These are phyloP conservation scores for Ranitomeya imitator DNA, from an alignment of 2,113 vertebrate genomes.

Conservation along the genomic window DNA sequence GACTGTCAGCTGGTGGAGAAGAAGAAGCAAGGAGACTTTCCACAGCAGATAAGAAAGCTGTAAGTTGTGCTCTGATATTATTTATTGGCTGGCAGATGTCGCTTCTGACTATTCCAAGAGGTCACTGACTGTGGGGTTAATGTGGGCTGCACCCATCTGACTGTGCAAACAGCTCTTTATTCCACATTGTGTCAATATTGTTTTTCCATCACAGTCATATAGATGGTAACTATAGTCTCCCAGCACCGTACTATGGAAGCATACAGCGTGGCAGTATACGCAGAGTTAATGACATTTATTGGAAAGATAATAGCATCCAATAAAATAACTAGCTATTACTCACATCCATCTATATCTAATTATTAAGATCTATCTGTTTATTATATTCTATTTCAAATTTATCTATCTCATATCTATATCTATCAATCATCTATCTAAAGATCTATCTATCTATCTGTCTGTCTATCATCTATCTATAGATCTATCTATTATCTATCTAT, in stretches of 20 bases:
- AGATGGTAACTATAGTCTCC: neutral
- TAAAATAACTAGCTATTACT: too few relatives aligned
- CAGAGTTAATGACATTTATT: too few relatives aligned
- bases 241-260: neutral
- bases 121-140: neutral
- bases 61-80: slow-evolving; percentile 12
- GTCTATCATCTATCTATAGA: too few relatives aligned
- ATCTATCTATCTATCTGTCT: too few relatives aligned
- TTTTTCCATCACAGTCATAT: slow-evolving; percentile 20
- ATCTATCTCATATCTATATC: too few relatives aligned
- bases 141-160: slow-evolving; percentile 9
- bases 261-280: neutral
- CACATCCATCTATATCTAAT: too few relatives aligned
- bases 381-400: too few relatives aligned
- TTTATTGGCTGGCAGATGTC: neutral
- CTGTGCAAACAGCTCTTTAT: neutral
- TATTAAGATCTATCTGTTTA: too few relatives aligned
- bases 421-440: too few relatives aligned
- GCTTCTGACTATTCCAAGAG: neutral
- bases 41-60: neutral
- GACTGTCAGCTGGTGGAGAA: slow-evolving; percentile 19
- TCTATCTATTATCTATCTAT: too few relatives aligned
- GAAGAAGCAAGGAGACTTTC: slow-evolving; percentile 8
- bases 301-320: too few relatives aligned
- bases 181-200: slow-evolving; percentile 35